These are phyloP conservation scores for Leucophora obtusa DNA, from an alignment of 2,888 invertebrate species.

Conservation along the genomic window DNA sequence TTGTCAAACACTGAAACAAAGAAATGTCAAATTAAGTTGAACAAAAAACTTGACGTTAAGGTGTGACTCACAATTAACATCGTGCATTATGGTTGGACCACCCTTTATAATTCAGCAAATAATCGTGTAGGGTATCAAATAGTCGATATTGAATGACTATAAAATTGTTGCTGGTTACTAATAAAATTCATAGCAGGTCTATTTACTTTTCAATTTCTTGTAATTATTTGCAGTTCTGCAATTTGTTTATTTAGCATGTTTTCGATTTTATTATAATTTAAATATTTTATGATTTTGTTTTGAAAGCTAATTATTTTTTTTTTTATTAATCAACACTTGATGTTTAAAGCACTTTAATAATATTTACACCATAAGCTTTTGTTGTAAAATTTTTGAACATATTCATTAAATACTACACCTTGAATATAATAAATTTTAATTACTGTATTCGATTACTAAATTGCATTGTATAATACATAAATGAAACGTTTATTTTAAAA, in stretches of 20 bases:
- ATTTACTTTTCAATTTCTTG: neutral
- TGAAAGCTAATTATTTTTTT: neutral
- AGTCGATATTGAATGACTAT: too few species aligned
- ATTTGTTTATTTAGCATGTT: constrained; percentile 14
- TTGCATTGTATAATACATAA: too few species aligned
- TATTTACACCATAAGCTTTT: neutral
- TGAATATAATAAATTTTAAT: neutral
- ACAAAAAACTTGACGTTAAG: too few species aligned
- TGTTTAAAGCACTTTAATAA: constrained; percentile 20
- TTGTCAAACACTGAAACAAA: too few species aligned
- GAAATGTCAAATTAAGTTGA: too few species aligned
- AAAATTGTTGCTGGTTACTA: too few species aligned
- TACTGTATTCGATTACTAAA: too few species aligned
- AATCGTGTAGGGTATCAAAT: too few species aligned
- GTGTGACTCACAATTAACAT: too few species aligned
- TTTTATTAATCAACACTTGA: constrained; percentile 6
- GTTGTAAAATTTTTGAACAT: neutral
- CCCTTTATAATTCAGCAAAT: too few species aligned
- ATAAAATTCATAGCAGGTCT: too few species aligned
- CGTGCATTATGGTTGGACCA: too few species aligned
- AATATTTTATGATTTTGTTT: neutral
- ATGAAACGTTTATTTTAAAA: neutral
- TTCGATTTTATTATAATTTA: neutral
- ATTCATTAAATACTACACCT: neutral
- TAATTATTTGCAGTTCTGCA: constrained; percentile 11